These are phyloP conservation scores for Cantharis nigra DNA, from an alignment of 2,888 invertebrate genomes.

Conservation along the genomic window DNA sequence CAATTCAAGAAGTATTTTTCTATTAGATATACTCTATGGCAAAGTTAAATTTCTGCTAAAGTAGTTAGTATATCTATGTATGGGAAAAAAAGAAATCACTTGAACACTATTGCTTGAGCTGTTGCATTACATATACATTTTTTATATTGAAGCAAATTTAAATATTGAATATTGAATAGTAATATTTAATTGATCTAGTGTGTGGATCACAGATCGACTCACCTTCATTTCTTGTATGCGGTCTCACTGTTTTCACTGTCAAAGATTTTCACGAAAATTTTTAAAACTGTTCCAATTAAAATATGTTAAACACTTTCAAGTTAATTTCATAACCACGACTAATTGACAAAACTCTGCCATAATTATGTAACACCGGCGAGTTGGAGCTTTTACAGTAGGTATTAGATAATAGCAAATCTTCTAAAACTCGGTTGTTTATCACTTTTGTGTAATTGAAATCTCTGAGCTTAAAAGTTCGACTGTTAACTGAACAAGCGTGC, in stretches of 20 bases:
- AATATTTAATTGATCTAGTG: too few relatives aligned
- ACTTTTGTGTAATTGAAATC: neutral
- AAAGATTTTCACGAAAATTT: neutral
- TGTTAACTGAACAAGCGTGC: constrained; percentile 40
- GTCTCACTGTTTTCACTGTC: neutral
- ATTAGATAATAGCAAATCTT: neutral
- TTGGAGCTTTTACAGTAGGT: neutral
- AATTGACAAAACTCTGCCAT: neutral
- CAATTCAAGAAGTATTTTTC: neutral
- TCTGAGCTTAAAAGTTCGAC: constrained; percentile 10
- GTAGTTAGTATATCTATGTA: neutral
- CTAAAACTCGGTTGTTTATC: neutral
- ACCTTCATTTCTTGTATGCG: neutral
- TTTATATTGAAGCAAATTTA: too few relatives aligned
- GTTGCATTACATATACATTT: neutral
- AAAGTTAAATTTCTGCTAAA: neutral
- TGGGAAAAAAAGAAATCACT: neutral
- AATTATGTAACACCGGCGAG: neutral
- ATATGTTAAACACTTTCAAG: neutral
- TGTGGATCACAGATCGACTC: neutral
- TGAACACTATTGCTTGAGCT: neutral
- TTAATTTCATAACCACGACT: neutral
- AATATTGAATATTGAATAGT: too few relatives aligned
- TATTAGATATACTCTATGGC: neutral
- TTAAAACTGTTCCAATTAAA: neutral